These are phyloP conservation scores for Pseudomugil tenellus DNA, from an alignment of 2,797 vertebrate genomes.

Conservation along the genomic window DNA sequence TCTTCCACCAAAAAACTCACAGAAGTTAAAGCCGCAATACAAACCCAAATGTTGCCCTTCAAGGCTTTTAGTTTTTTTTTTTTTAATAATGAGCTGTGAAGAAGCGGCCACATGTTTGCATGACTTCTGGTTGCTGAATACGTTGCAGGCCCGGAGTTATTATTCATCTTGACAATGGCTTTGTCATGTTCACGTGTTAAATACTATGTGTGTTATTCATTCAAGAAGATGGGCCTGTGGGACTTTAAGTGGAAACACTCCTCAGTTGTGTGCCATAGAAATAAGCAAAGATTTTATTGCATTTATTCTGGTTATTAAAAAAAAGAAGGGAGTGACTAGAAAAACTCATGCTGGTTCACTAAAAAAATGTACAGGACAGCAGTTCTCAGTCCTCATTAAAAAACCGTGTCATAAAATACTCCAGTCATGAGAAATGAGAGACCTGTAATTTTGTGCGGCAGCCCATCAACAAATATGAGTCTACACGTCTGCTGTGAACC, in stretches of 20 bases:
- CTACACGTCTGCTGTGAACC: conserved; percentile 70
- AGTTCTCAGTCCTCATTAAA: conserved; percentile 65
- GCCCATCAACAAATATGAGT: conserved; percentile 77
- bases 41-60: conserved; percentile 6
- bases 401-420: conserved; percentile 56
- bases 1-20: conserved; percentile 2
- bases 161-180: conserved; percentile 35
- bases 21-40: conserved; percentile 9
- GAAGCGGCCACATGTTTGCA: conserved; percentile 17
- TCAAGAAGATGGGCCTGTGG: conserved; percentile 13
- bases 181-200: conserved; percentile 26
- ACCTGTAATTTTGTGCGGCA: conserved; percentile 77
- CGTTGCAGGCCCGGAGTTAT: conserved; percentile 8
- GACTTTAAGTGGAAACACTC: conserved; percentile 27
- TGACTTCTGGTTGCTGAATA: conserved; percentile 19
- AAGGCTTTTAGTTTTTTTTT: not conserved
- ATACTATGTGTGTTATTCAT: conserved; percentile 20
- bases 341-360: conserved; percentile 51
- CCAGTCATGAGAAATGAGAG: conserved; percentile 58
- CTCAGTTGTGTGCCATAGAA: conserved; percentile 35
- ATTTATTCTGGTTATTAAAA: conserved; percentile 31
- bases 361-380: conserved; percentile 64
- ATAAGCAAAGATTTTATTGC: conserved; percentile 26
- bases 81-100: conserved; percentile 19
- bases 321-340: conserved; percentile 33